phyloP scores from a whole-genome alignment of 2,888 invertebrate genomes.

The Cyrtodaria siliqua region DNA sequence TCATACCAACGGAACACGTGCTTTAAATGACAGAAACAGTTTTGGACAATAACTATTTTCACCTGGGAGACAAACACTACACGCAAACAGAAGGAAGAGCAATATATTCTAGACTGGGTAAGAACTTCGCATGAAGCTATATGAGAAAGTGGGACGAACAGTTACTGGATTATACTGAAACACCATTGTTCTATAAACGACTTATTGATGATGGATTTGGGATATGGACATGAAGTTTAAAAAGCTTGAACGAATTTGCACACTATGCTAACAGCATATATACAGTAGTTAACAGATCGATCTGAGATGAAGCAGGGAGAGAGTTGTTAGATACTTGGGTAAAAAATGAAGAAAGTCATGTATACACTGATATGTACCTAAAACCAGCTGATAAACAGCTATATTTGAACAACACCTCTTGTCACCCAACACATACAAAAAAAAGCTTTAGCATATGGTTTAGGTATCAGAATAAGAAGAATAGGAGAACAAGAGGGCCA shows the following conservation, averaged over 20 bases:
- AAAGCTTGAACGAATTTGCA: not conserved
- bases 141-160: conserved; percentile 40
- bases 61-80: conserved; percentile 16
- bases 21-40: conserved; percentile 34
- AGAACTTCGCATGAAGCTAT: conserved; percentile 27
- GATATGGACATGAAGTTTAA: not conserved
- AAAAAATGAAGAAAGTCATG: too few relatives aligned
- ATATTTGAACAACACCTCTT: too few relatives aligned
- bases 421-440: too few relatives aligned
- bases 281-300: not conserved
- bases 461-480: too few relatives aligned
- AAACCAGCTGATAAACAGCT: too few relatives aligned
- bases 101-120: conserved; percentile 28
- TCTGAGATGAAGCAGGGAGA: too few relatives aligned
- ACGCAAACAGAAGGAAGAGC: conserved; percentile 28
- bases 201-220: conserved; percentile 29
- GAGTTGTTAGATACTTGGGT: too few relatives aligned
- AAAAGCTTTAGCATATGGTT: too few relatives aligned
- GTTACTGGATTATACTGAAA: not conserved
- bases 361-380: too few relatives aligned
- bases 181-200: conserved; percentile 11
- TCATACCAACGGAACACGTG: too few relatives aligned
- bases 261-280: conserved; percentile 3
- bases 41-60: conserved; percentile 34
- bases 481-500: too few relatives aligned